Conservation (phyloP, 1,140 invertebrate genomes). For the Cydia splendana region DNA sequence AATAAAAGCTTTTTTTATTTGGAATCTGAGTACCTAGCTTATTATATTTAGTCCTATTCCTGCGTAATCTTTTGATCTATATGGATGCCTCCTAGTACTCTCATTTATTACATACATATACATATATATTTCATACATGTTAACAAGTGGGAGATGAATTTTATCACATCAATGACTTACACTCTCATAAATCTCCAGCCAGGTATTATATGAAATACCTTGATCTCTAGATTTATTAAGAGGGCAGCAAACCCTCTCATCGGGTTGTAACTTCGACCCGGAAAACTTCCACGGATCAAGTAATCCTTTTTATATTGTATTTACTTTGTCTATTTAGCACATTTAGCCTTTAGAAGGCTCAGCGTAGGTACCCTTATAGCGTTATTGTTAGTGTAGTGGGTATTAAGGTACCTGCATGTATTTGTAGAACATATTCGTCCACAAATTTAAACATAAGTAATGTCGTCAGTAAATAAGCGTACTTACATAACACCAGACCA, state of each 20-base stretch:
- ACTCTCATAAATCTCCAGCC: slow-evolving; percentile 16
- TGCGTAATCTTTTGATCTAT: background rate
- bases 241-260: slow-evolving; percentile 13
- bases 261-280: background rate
- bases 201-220: slow-evolving; percentile 29
- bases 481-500: too few species aligned
- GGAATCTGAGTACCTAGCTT: background rate
- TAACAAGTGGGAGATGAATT: background rate
- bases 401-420: too few species aligned
- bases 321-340: slow-evolving; percentile 21
- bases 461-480: too few species aligned
- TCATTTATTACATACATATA: background rate
- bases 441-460: too few species aligned
- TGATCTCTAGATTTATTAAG: slow-evolving; percentile 29
- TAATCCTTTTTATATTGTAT: slow-evolving; percentile 29
- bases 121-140: background rate
- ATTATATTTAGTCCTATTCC: background rate
- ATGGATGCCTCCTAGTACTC: background rate
- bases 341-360: background rate
- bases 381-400: background rate
- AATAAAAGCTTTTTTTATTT: background rate
- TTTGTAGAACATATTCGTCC: too few species aligned
- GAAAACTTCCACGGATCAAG: slow-evolving; percentile 12
- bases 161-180: slow-evolving; percentile 23
- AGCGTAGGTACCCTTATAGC: background rate